Percentiles rank a stretch among this genome's conserved stretches.
phyloP scores from a whole-genome alignment of 1,140 invertebrate genomes.

The Cardiocondyla obscurior region DNA sequence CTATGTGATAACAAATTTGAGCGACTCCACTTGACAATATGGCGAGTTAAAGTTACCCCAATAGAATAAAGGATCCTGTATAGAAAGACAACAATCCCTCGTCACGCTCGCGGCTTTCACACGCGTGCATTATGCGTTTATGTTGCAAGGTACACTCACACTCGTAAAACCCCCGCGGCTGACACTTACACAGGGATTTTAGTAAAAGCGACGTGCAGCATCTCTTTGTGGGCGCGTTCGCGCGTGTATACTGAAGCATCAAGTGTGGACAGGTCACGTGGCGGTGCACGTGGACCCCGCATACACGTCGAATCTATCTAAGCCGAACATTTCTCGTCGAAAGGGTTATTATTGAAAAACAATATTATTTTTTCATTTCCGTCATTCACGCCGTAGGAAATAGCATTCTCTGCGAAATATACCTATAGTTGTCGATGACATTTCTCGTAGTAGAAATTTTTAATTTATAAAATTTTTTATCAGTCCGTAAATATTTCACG shows the following conservation, averaged over 20 bases:
- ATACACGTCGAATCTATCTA: constrained; percentile 38
- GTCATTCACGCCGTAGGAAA: not conserved
- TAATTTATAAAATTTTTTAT: not conserved
- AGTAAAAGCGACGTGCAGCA: constrained; percentile 28
- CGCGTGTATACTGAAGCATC: constrained; percentile 35
- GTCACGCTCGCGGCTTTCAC: not conserved
- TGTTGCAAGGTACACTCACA: constrained; percentile 28
- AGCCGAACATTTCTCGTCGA: constrained; percentile 54
- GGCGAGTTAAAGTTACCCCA: constrained; percentile 73
- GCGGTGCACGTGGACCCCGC: constrained; percentile 71
- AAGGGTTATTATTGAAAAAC: constrained; percentile 69
- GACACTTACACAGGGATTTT: constrained; percentile 26
- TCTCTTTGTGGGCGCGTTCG: constrained; percentile 55
- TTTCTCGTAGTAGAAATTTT: not conserved
- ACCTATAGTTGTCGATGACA: not conserved
- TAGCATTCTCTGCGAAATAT: not conserved
- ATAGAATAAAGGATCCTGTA: constrained; percentile 44
- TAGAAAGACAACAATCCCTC: constrained; percentile 63
- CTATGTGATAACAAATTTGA: constrained; percentile 76
- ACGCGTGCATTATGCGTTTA: constrained; percentile 20
- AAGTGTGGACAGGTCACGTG: constrained; percentile 71
- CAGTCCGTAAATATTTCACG: not conserved
- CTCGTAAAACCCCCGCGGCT: constrained; percentile 9
- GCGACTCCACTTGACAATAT: constrained; percentile 76
- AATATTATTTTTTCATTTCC: constrained; percentile 76